Percentiles rank a stretch among this genome's conserved stretches.
Conservation (phyloP, 1,140 invertebrate species). For the Argopecten irradians region DNA sequence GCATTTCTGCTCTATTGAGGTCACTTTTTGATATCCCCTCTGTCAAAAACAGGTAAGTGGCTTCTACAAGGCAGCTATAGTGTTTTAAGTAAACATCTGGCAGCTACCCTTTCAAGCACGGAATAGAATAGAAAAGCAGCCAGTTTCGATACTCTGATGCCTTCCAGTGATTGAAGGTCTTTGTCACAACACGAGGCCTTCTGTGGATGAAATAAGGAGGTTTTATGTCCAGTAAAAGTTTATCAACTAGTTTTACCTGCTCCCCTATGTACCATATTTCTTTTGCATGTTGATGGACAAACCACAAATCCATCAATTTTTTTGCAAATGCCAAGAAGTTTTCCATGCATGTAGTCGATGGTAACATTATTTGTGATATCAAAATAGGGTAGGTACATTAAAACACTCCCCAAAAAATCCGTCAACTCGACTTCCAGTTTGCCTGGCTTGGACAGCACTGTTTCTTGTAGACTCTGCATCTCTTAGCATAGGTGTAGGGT, state of each 20-base stretch:
- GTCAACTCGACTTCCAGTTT: background rate
- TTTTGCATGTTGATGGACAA: conserved; percentile 19
- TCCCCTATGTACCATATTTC: conserved; percentile 29
- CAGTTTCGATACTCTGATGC: conserved; percentile 43
- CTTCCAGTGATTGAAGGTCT: conserved; percentile 45
- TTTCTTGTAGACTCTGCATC: background rate
- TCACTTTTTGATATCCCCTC: conserved; percentile 29
- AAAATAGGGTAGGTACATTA: conserved; percentile 31
- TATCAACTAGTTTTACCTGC: conserved; percentile 30
- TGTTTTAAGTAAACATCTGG: conserved; percentile 39
- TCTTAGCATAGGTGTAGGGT: background rate
- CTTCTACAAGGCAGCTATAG: conserved; percentile 38
- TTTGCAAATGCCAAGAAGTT: conserved; percentile 39
- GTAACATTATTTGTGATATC: conserved; percentile 25
- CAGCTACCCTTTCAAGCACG: conserved; percentile 35
- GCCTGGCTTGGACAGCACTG: background rate
- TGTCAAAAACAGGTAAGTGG: conserved; percentile 8
- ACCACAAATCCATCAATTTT: conserved; percentile 43
- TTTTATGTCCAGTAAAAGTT: conserved; percentile 16
- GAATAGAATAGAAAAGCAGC: conserved; percentile 43
- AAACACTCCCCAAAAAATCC: no score
- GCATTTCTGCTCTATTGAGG: conserved; percentile 25
- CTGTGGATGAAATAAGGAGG: conserved; percentile 38
- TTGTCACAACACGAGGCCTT: conserved; percentile 20
- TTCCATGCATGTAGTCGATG: conserved; percentile 52